phyloP scores from a whole-genome alignment of 2,113 vertebrate genomes.

The Anhinga rufa region DNA sequence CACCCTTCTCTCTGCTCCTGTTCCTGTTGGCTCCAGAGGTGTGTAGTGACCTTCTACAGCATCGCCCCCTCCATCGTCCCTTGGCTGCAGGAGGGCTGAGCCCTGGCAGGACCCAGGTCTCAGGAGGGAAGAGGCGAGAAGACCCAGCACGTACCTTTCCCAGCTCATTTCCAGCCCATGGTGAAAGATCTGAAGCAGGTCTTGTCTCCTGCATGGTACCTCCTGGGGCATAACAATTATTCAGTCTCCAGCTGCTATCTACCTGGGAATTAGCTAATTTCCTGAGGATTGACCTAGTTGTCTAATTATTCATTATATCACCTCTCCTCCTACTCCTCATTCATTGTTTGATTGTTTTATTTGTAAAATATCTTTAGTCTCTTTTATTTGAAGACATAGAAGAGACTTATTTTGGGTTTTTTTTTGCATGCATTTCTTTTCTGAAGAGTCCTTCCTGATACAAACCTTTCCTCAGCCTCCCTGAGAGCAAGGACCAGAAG shows the following conservation, averaged over 20 bases:
- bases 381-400: neutral
- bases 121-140: neutral
- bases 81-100: neutral
- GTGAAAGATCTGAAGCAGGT: neutral
- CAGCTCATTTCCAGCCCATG: neutral
- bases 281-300: neutral
- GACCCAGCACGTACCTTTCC: neutral
- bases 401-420: neutral
- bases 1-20: neutral
- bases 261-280: conserved; percentile 18
- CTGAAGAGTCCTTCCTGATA: neutral
- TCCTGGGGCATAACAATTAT: neutral
- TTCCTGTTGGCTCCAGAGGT: neutral
- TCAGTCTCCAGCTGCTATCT: neutral
- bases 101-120: neutral
- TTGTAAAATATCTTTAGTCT: neutral
- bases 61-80: neutral
- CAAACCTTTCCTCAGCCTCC: neutral
- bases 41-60: neutral
- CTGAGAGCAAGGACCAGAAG: neutral
- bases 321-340: neutral
- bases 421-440: neutral
- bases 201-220: neutral
- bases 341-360: neutral
- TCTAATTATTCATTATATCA: neutral